A percentile compares a stretch with the other conserved stretches of the same genome.
Evolutionary conservation across 2,888 invertebrate species (phyloP).

Genomic region (Muscina levida): DNA sequence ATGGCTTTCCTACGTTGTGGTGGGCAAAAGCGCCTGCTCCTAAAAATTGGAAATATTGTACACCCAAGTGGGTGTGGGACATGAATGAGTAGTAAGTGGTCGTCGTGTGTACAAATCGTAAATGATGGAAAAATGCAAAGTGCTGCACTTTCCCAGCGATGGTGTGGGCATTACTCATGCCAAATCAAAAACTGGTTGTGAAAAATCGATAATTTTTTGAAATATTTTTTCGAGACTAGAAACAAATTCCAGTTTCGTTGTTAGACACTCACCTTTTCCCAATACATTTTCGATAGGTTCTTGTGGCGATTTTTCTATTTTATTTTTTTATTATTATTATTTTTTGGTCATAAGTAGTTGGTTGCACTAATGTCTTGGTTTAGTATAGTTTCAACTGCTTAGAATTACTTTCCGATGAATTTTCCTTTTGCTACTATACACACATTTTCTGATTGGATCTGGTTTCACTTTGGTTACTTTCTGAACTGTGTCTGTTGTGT

Average conservation of each 20-base stretch:
- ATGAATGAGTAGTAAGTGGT: not conserved
- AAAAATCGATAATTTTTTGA: constrained; percentile 64
- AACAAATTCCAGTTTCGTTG: constrained; percentile 4
- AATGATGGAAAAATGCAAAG: constrained; percentile 49
- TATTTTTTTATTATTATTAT: too few relatives aligned
- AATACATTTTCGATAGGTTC: constrained; percentile 61
- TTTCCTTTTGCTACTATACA: not conserved
- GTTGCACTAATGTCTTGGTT: constrained; percentile 3
- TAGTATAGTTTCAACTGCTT: not conserved
- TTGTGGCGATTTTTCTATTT: too few relatives aligned
- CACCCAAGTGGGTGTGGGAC: constrained; percentile 51
- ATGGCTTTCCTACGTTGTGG: constrained; percentile 7
- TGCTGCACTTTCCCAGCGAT: constrained; percentile 54
- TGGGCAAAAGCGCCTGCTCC: constrained; percentile 65
- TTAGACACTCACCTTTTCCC: constrained; percentile 61
- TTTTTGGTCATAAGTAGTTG: not conserved
- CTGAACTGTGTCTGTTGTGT: not conserved
- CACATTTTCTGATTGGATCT: not conserved
- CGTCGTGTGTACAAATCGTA: too few relatives aligned
- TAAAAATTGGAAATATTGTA: constrained; percentile 63
- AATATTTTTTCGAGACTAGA: constrained; percentile 5
- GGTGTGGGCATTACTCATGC: constrained; percentile 54
- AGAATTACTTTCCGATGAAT: not conserved
- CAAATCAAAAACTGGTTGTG: constrained; percentile 52
- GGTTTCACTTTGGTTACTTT: too few relatives aligned